phyloP scores from a whole-genome alignment of 2,888 invertebrate genomes.

The Lycophotia porphyrea region DNA sequence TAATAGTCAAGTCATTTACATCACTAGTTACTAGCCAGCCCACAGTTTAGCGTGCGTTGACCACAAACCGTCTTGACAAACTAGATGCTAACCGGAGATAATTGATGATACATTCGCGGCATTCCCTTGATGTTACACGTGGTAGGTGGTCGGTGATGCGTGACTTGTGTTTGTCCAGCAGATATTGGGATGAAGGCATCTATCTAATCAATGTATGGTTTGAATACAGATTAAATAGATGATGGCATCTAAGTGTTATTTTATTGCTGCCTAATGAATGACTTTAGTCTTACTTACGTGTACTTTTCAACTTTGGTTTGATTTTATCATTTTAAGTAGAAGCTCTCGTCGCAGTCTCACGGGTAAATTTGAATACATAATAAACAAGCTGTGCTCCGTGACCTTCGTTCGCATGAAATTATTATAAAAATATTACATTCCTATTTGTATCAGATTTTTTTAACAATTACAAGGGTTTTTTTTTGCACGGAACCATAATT shows the following conservation, averaged over 20 bases:
- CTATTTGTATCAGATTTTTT: too few species aligned
- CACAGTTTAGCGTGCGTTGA: neutral
- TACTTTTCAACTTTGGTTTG: neutral
- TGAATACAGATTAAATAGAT: neutral
- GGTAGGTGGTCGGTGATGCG: constrained; percentile 8
- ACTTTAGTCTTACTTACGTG: neutral
- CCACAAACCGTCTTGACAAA: constrained; percentile 32
- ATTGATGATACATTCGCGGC: constrained; percentile 32
- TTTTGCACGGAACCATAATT: too few species aligned
- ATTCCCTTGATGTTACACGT: constrained; percentile 22
- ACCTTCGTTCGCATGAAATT: too few species aligned
- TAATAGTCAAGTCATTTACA: constrained; percentile 26
- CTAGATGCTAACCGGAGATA: constrained; percentile 41
- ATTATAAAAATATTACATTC: too few species aligned
- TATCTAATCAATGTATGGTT: constrained; percentile 17
- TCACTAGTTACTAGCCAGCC: constrained; percentile 13
- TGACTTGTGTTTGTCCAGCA: constrained; percentile 28
- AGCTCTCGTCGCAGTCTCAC: neutral
- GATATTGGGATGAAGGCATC: constrained; percentile 12
- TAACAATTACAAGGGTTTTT: too few species aligned
- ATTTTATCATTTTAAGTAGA: neutral
- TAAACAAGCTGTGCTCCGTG: neutral
- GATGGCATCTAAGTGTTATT: neutral
- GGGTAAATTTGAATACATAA: neutral
- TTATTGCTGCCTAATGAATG: neutral